Evolutionary conservation across 2,888 invertebrate genomes (phyloP).

Genomic region (Sarcophaga carnaria): DNA sequence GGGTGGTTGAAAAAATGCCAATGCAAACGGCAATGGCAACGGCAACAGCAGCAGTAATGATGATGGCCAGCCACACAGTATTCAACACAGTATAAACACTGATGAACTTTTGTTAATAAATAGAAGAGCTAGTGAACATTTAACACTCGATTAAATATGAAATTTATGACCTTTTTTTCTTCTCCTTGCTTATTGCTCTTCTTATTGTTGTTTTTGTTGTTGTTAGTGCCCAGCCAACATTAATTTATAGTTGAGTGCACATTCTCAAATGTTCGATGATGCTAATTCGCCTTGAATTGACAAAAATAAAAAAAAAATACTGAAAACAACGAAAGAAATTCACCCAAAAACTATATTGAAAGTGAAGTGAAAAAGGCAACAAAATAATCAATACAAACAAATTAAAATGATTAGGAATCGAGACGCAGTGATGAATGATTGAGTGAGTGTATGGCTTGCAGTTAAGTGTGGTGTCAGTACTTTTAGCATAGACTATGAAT

Average conservation of each 20-base stretch:
- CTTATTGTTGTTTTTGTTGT: background rate
- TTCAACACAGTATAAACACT: constrained; percentile 32
- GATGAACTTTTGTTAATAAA: constrained; percentile 70
- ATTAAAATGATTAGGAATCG: constrained; percentile 65
- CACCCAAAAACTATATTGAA: constrained; percentile 25
- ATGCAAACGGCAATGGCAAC: background rate
- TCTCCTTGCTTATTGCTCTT: background rate
- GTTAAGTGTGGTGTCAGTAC: background rate
- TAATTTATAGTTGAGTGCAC: constrained; percentile 51
- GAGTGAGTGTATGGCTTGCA: background rate
- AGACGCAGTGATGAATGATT: constrained; percentile 2
- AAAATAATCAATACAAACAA: constrained; percentile 67
- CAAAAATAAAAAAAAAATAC: constrained; percentile 32
- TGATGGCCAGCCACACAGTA: background rate
- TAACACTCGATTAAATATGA: constrained; percentile 76
- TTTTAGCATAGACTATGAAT: constrained; percentile 31
- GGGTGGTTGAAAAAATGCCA: constrained; percentile 50
- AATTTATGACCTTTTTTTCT: constrained; percentile 74
- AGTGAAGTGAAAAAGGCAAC: constrained; percentile 50
- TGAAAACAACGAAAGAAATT: constrained; percentile 12
- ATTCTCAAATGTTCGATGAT: constrained; percentile 46
- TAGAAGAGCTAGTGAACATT: constrained; percentile 71
- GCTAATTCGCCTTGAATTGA: constrained; percentile 64
- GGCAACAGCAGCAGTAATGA: background rate
- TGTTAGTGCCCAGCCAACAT: background rate